A percentile compares a stretch with the other conserved stretches of the same genome.
Evolutionary conservation across 1,140 invertebrate species (phyloP).

Genomic region (Drosophila baimaii): DNA sequence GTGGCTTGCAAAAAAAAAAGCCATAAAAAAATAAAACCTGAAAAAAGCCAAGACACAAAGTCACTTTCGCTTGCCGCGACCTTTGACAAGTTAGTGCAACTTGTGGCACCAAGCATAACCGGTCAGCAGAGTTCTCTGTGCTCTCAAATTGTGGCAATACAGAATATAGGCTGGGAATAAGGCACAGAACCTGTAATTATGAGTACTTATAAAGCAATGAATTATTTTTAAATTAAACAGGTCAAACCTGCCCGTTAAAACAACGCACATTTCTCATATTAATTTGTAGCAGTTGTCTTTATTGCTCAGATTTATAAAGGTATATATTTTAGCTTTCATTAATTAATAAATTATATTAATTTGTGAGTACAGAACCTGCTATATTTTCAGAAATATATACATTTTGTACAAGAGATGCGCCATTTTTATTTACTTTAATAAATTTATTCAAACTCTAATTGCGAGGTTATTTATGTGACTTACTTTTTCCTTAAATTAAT

Average conservation of each 20-base stretch:
- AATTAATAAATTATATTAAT: conserved; percentile 4
- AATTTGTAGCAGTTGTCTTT: conserved; percentile 9
- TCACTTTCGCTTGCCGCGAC: conserved; percentile 75
- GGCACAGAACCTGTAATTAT: background rate
- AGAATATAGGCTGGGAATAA: background rate
- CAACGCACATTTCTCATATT: background rate
- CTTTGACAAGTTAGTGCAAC: conserved; percentile 69
- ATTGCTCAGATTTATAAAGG: background rate
- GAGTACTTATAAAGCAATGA: background rate
- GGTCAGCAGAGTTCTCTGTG: background rate
- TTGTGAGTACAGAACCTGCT: background rate
- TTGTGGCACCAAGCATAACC: conserved; percentile 39
- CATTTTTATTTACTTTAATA: background rate
- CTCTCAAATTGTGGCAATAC: conserved; percentile 1
- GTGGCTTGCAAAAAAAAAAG: conserved; percentile 20
- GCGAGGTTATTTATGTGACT: no score
- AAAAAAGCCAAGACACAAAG: conserved; percentile 45
- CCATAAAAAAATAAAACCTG: conserved; percentile 31
- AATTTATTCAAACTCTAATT: no score
- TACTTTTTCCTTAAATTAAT: no score
- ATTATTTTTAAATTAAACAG: conserved; percentile 11
- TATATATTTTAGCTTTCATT: background rate
- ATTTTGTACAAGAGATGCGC: background rate
- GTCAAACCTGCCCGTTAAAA: conserved; percentile 6
- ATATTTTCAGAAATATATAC: background rate